Base-by-base conservation (phyloP, 2,888 invertebrate genomes). In the Cylindroiulus punctatus region DNA sequence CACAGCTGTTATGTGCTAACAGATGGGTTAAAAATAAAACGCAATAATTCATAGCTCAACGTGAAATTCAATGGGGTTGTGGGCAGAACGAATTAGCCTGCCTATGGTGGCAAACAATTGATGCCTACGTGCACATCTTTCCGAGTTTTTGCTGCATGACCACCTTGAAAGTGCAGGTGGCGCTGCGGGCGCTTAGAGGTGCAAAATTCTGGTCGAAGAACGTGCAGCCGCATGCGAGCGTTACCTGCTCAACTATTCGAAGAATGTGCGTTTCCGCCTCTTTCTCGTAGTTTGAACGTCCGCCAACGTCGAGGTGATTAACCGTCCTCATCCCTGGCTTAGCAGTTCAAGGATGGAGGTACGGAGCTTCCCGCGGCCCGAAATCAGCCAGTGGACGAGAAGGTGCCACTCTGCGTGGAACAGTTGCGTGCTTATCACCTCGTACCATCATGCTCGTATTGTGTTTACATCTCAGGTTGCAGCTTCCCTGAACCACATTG, bases 251-350 rank as follows among this genome's bases (percentile, higher is more conserved):
- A 57, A n/a, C n/a, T n/a, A 57, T 57, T 57, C n/a, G 57, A 57
- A n/a, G 57, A 57, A 57, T 57, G 19, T 57, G 57, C 57, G 57
- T 57, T 57, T 57, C 57, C 57, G 57, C 57, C 57, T 57, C 57
- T n/a, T 57, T n/a, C 57, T n/a, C n/a, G 5, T 57, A n/a, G 7
- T 57, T 57, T 57, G 57, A 57, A 57, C 57, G 57, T 19, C 57
- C 57, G 57, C 57, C 57, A 57, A 57, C 57, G 57, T 57, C 57
- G 2, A 57, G 57, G 57, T 57, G 57, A 57, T 57, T 57, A 57
- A 57, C 57, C 57, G 7, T 57, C 57, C n/a, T 57, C 57, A 57
- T 57, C 57, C 57, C 57, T n/a, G 57, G 57, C n/a, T 17, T n/a
- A 57, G 57, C n/a, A 57, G 57, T 57, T 57, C 57, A 57, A 57